Base-by-base conservation (phyloP, 1,140 invertebrate species). In the Aphidius gifuensis region DNA sequence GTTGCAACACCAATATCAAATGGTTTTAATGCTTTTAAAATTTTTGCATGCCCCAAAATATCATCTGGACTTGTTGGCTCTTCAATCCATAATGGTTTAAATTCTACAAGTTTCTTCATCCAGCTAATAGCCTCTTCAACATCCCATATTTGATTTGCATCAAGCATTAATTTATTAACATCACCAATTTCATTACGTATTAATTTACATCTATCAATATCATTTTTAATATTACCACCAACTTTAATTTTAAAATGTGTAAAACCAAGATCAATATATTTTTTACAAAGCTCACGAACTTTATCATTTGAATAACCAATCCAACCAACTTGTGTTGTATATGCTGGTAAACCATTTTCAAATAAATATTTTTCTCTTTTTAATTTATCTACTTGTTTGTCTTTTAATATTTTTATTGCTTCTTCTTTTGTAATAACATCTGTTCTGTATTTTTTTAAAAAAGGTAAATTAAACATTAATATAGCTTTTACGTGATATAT, bases 41-140 rank as follows among this genome's bases (percentile, higher is more conserved):
- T 94, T 39, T 80, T 80, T 5, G 86, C 86, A 80, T 96, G 93
- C 6, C 93, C 94, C 5, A 94, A 77, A 7, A 95, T 80, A 75
- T 97, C 94, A 77, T 97, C 94, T 4, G 94, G 93, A 7, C 90
- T 92, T 0, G 94, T 97, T 6, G 94, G 94, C 72, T 97, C 94
- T 80, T 97, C 94, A 66, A 97, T 96, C 93, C 93, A 97, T 21
- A 88, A 75, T 6, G 89, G 86, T 64, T 92, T 89, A 68, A 89
- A 92, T 38, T 87, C 80, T 1, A 86, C 83, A 44, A 97, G 71
- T 55, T 88, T 71, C 70, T 87, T 88, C 88, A 95, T 92, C 92
- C 92, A 95, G 5, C 87, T 84, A 55, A 96, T 91, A 1, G 94
- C 89, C 76, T 93, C 85, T 23, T 86, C 71, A 3, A 96, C 90